Conservation (phyloP, 2,797 vertebrate species). For the Streptopelia turtur region DNA sequence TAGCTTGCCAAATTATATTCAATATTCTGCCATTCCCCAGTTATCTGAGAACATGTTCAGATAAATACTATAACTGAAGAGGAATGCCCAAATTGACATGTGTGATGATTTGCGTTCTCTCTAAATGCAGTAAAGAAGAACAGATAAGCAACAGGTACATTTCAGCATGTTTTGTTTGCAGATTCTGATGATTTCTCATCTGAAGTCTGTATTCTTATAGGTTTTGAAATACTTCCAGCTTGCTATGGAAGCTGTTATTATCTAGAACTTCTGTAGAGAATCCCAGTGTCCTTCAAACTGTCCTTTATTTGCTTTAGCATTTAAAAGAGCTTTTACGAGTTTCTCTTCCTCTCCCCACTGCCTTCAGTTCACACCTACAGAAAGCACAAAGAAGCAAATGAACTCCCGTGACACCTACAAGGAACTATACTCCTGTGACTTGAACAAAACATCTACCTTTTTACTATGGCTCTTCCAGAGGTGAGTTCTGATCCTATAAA, state of each 20-base stretch:
- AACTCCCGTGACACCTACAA: neutral
- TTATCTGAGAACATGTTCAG: neutral
- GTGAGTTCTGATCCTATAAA: neutral
- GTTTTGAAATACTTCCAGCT: neutral
- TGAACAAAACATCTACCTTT: neutral
- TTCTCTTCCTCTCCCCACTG: neutral
- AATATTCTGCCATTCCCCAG: neutral
- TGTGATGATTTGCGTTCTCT: neutral
- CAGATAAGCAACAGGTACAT: neutral
- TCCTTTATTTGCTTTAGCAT: neutral
- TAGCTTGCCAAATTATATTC: neutral
- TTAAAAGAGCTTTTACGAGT: neutral
- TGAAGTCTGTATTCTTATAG: neutral
- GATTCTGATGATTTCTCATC: neutral
- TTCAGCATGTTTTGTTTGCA: neutral
- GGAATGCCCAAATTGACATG: rapidly evolving
- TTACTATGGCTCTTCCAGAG: neutral
- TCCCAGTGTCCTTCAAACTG: neutral
- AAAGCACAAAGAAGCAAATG: neutral
- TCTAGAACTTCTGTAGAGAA: neutral
- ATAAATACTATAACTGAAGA: neutral
- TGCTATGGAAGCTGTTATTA: neutral
- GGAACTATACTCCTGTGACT: neutral
- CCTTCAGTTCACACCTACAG: neutral
- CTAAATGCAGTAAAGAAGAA: neutral